Percentiles rank a stretch among this genome's conserved stretches.
phyloP scores from a whole-genome alignment of 2,888 invertebrate species.

The Clunio marinus region DNA sequence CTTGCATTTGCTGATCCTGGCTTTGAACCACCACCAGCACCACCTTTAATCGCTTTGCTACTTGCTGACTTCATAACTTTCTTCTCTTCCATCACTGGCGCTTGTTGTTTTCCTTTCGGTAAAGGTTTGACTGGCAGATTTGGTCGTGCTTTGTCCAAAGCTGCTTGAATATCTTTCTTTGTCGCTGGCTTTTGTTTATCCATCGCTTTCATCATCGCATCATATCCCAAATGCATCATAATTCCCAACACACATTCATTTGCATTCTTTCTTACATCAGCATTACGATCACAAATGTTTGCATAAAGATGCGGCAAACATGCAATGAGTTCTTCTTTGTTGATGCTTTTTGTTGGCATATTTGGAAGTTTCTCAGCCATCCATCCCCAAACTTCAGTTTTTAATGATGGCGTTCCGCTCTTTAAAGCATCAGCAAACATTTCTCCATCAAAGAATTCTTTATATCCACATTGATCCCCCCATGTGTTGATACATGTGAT shows the following conservation, averaged over 20 bases:
- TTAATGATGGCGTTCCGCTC: slow-evolving; percentile 75
- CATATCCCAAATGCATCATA: slow-evolving; percentile 86
- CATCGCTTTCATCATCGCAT: slow-evolving; percentile 49
- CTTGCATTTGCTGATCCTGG: slow-evolving; percentile 42
- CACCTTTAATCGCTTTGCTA: slow-evolving; percentile 50
- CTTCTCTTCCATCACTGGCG: slow-evolving; percentile 51
- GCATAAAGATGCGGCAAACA: slow-evolving; percentile 74
- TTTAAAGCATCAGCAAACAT: slow-evolving; percentile 84
- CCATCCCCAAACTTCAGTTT: slow-evolving; percentile 82
- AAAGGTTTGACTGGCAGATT: slow-evolving; percentile 77
- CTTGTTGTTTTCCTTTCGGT: slow-evolving; percentile 59
- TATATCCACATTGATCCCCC: slow-evolving; percentile 75
- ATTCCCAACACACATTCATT: slow-evolving; percentile 85
- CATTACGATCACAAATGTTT: slow-evolving; percentile 85
- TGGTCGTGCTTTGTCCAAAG: slow-evolving; percentile 79
- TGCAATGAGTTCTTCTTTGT: slow-evolving; percentile 73
- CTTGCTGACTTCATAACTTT: slow-evolving; percentile 60
- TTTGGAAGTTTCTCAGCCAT: slow-evolving; percentile 74
- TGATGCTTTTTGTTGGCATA: slow-evolving; percentile 65
- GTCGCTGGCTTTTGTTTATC: slow-evolving; percentile 63
- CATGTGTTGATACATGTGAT: slow-evolving; percentile 80
- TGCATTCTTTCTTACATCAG: slow-evolving; percentile 85
- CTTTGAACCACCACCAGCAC: slow-evolving; percentile 40
- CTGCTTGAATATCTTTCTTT: slow-evolving; percentile 69
- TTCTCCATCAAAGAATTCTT: slow-evolving; percentile 81